Evolutionary conservation across 1,140 invertebrate genomes (phyloP), one percentile per base, ranked within the genome.

Genomic region (Drosophila watanabei): DNA sequence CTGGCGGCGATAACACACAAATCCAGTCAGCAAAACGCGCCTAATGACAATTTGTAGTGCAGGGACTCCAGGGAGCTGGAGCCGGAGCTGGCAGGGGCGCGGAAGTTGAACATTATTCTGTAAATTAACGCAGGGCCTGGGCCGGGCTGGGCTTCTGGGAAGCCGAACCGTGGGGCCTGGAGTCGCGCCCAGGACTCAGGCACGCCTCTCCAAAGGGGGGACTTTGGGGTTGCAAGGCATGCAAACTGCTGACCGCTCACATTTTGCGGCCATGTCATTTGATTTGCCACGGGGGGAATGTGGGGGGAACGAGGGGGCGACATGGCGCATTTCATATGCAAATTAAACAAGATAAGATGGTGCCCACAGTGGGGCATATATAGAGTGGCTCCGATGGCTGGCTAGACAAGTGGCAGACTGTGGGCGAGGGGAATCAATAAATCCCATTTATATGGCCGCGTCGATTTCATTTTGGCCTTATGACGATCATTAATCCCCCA

Each of bases 311-410:
- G 16, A 2, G 24, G 46, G 20, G 46, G 6, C 71, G 82, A 83
- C 86, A 91, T 81, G 75, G 78, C 82, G 82, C 85, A 89, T 89
- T 89, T 89, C 85, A 76, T 89, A 89, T 89, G 85, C 85, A 89
- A 89, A 89, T 89, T 89, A 89, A 84, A 79, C 70, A 68, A 79
- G 85, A 85, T 89, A 89, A 89, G 75, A 68, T 63, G 81, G 14
- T 11, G 49, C 49, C n/a, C 30, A 24, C 14, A 65, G 59, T 48
- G 18, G 28, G 28, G 8, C 10, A 24, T 30, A 43, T 24, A 24
- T 24, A 24, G 41, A 24, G 41, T 51, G 48, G 37, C 24, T 33
- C 14, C 14, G 18, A 5, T 41, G 5, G 35, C n/a, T 35, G 52
- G 59, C 35, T 88, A 88, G 84, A 88, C 84, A 78, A 84, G 56